Conservation (phyloP, 2,113 vertebrate species). For the Indicator maculatus region DNA sequence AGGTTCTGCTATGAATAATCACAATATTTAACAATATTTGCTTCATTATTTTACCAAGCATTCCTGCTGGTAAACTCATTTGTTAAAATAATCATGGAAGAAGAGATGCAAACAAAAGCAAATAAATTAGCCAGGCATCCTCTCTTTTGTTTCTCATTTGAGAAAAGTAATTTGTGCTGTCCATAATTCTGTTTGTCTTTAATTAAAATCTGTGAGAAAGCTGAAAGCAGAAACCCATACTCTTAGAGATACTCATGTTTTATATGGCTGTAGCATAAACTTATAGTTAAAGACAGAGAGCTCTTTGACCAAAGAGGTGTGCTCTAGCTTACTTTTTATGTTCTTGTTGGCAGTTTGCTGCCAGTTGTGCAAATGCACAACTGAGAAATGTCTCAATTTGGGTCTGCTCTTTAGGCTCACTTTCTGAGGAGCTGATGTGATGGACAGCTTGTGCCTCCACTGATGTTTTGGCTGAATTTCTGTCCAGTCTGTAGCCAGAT, state of each 20-base stretch:
- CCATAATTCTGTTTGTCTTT: conserved; percentile 46
- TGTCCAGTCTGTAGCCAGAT: not conserved
- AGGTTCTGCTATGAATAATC: conserved; percentile 64
- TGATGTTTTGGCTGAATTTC: rapidly evolving
- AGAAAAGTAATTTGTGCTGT: conserved; percentile 36
- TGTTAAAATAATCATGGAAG: conserved; percentile 57
- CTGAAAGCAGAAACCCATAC: not conserved
- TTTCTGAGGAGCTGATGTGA: rapidly evolving
- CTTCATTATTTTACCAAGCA: conserved; percentile 66
- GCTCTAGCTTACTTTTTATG: rapidly evolving
- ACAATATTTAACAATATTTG: conserved; percentile 68
- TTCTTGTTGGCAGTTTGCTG: not conserved
- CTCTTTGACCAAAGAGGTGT: not conserved
- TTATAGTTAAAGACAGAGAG: rapidly evolving
- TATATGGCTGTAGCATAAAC: not conserved
- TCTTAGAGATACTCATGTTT: not conserved
- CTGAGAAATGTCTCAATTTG: rapidly evolving
- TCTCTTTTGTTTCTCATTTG: conserved; percentile 15
- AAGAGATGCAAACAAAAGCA: conserved; percentile 41
- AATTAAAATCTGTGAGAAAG: conserved; percentile 22
- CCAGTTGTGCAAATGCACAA: not conserved
- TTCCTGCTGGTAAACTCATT: conserved; percentile 55
- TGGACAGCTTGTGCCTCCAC: rapidly evolving
- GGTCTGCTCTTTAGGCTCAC: not conserved
- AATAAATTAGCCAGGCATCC: conserved; percentile 45